Evolutionary conservation across 2,113 vertebrate genomes (phyloP), one percentile per base, ranked within the genome.

Genomic region (Pica pica): DNA sequence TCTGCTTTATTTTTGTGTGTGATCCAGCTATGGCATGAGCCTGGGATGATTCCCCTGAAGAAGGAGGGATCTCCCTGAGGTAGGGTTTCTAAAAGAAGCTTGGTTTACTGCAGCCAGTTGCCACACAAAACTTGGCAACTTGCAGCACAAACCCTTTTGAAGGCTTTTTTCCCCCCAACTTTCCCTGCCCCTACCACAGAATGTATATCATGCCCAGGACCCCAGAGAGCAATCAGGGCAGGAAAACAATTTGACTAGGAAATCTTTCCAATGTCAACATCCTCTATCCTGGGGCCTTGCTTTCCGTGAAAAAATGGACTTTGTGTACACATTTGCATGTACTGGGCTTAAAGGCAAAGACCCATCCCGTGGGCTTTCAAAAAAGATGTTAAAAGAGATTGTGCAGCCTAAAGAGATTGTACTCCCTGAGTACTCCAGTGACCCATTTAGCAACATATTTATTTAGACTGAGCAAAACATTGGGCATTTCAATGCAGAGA

Each of bases 181-280:
- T 42, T 84, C 56, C 70, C 80, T 78, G 68, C 33, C 68, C 15
- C 57, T 83, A n/a, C 56, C 6, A 39, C 60, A 11, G 7, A 76
- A 77, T 12, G 9, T 35, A 52, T 47, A 83, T 60, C 86, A 55
- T 81, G 59, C 64, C 79, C 3, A 2, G 68, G 71, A 93, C 80
- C 50, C 86, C 65, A 89, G 93, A 91, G 91, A 91, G 39, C 31
- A 92, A 95, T 81, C 76, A 70, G 52, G 19, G 26, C 80, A 92
- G 94, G 93, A 95, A 94, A 95, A 92, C 35, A 84, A 73, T 89
- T 70, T 92, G 80, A 90, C 86, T 94, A 94, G 94, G 95, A 96
- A 94, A 94, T 53, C 64, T 93, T 94, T 95, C 95, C 95, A 97
- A 75, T 44, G 73, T 95, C 94, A 97, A 97, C 95, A 97, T 97